A percentile compares a stretch with the other conserved stretches of the same genome.
Conservation (phyloP, 2,797 vertebrate species). For the Halcyon smyrnensis region DNA sequence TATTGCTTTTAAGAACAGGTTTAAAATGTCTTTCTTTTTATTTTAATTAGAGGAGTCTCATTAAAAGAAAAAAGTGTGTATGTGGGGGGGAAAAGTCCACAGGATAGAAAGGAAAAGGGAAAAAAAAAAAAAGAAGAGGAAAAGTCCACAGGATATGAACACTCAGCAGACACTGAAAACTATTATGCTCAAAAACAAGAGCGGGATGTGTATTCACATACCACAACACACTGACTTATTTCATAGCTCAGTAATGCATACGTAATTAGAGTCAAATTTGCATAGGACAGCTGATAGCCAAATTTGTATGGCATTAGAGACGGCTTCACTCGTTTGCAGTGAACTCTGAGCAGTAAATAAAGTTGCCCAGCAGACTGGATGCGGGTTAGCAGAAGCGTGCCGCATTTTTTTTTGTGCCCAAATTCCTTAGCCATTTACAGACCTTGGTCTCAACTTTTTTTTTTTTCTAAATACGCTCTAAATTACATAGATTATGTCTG, state of each 20-base stretch:
- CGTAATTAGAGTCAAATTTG: conserved; percentile 51
- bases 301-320: conserved; percentile 22
- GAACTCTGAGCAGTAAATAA: not conserved
- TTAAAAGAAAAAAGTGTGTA: not conserved
- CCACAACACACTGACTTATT: conserved; percentile 59
- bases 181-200: conserved; percentile 66
- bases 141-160: conserved; percentile 46
- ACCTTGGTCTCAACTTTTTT: not conserved
- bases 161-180: conserved; percentile 49
- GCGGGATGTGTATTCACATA: conserved; percentile 38
- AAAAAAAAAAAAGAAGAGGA: not conserved
- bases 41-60: conserved; percentile 1
- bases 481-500: not conserved
- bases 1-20: conserved; percentile 26
- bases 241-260: conserved; percentile 56
- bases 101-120: conserved; percentile 21
- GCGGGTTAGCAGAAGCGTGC: not conserved
- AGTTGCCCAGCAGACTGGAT: not conserved
- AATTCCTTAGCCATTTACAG: not conserved
- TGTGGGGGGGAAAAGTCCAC: not conserved
- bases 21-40: not conserved
- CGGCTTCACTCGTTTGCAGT: not conserved
- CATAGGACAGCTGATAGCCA: conserved; percentile 48
- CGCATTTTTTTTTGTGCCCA: not conserved
- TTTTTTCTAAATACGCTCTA: conserved; percentile 21